phyloP scores from a whole-genome alignment of 2,113 vertebrate species.

The Vidua macroura region DNA sequence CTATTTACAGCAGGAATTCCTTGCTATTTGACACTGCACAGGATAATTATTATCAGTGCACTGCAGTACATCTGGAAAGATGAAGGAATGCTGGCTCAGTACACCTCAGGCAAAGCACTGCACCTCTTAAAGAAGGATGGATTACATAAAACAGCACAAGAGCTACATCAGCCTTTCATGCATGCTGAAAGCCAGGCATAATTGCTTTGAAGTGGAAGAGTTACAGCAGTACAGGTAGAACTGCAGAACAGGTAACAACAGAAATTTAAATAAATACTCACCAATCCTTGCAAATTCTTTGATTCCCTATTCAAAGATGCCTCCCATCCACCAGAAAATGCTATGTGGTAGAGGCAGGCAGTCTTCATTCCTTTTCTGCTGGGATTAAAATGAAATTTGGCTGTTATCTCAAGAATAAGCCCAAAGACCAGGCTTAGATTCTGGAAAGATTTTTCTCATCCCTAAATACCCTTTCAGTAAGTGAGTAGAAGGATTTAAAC shows the following conservation, averaged over 20 bases:
- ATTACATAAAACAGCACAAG: not conserved
- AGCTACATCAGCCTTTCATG: not conserved
- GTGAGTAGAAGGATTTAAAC: not conserved
- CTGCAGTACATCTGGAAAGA: not conserved
- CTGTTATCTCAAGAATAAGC: not conserved
- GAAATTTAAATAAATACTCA: not conserved
- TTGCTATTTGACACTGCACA: not conserved
- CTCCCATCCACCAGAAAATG: not conserved
- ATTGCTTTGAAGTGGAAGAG: not conserved
- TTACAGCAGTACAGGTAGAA: not conserved
- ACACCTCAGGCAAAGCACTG: not conserved
- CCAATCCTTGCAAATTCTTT: not conserved
- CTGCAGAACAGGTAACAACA: not conserved
- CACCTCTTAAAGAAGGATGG: not conserved
- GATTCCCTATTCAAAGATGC: not conserved
- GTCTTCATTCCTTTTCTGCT: not conserved
- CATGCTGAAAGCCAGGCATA: not conserved
- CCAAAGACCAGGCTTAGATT: not conserved
- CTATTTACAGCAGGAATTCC: conserved; percentile 12
- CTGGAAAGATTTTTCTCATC: not conserved
- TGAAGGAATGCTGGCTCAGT: not conserved
- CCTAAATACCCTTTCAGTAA: not conserved
- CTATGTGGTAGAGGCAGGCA: not conserved
- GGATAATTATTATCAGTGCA: not conserved
- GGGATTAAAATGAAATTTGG: not conserved